Evolutionary conservation across 2,888 invertebrate species (phyloP), one percentile per base, ranked within the genome.

Genomic region (Erebia epiphron): DNA sequence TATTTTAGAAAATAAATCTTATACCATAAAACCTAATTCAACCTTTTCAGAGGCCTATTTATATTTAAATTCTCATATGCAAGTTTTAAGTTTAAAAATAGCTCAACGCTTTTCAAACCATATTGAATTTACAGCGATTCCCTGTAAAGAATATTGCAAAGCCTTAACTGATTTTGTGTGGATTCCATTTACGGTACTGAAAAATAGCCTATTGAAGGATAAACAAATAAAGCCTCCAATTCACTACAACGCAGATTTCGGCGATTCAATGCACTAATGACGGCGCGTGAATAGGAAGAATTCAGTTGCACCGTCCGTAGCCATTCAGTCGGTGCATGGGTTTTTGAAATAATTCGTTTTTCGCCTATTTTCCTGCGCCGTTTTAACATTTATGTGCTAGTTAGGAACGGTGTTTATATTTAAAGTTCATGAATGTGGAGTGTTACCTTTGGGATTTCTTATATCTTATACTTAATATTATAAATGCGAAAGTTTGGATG

Each of bases 181-280:
- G 68, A 74, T 73, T 67, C 61, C 75, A 72, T 71, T 73, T 75
- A 67, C 69, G 63, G 60, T 65, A 70, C 70, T 74, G 64, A 70
- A 72, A 70, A 72, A 74, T 74, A 75, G 74, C 67, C 76, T 70
- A 75, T 75, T 75, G 76, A 76, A 72, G 61, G 74, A 69, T 70
- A 50, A 67, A 68, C 70, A 74, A 74, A 75, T 75, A 77, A 76
- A 78, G 77, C 78, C 77, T 77, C 77, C 80, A 79, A 80, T 81
- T 80, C 79, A 78, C 78, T 80, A 80, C 79, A 83, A 80, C 78
- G 81, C 80, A 79, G 86, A 88, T 85, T 89, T 90, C 83, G 91
- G 90, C 83, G 82, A 88, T 90, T 91, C 87, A 91, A 90, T 90
- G 83, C 85, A 83, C 83, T 90, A 90, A 89, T 89, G 88, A 79